Evolutionary conservation across 1,140 invertebrate genomes (phyloP).

Genomic region (Cydia pomonella): DNA sequence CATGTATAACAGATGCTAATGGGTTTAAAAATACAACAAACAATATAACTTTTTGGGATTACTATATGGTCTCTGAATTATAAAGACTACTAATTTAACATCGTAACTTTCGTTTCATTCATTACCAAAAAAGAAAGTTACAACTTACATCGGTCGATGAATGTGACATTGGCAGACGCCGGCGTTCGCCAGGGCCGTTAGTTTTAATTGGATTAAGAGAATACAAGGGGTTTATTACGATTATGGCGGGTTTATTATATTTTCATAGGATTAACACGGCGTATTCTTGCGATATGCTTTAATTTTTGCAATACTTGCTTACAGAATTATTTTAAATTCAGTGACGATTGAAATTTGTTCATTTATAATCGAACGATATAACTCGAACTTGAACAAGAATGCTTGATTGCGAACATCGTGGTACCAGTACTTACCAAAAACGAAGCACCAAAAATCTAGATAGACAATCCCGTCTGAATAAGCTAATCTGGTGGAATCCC

Average conservation of each 20-base stretch:
- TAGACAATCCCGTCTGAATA: too few species aligned
- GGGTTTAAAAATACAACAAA: too few species aligned
- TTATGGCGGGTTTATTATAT: not conserved
- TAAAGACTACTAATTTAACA: too few species aligned
- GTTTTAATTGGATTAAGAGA: not conserved
- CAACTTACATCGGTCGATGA: not conserved
- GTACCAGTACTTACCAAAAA: too few species aligned
- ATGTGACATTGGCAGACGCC: constrained; percentile 3
- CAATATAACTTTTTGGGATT: too few species aligned
- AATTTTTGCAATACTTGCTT: not conserved
- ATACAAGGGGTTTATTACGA: not conserved
- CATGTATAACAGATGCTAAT: too few species aligned
- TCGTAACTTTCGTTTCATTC: not conserved
- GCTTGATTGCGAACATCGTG: too few species aligned
- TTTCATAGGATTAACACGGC: not conserved
- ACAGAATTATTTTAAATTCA: not conserved
- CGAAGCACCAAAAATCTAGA: too few species aligned
- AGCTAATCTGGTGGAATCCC: too few species aligned
- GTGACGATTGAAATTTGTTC: not conserved
- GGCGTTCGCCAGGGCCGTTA: not conserved
- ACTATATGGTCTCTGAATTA: too few species aligned
- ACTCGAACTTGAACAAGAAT: too few species aligned
- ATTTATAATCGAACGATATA: not conserved
- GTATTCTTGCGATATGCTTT: not conserved
- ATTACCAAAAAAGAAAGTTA: not conserved